These are phyloP conservation scores for Spongilla lacustris DNA, from an alignment of 37 sponge, comb jelly and placozoan species.

Conservation along the genomic window DNA sequence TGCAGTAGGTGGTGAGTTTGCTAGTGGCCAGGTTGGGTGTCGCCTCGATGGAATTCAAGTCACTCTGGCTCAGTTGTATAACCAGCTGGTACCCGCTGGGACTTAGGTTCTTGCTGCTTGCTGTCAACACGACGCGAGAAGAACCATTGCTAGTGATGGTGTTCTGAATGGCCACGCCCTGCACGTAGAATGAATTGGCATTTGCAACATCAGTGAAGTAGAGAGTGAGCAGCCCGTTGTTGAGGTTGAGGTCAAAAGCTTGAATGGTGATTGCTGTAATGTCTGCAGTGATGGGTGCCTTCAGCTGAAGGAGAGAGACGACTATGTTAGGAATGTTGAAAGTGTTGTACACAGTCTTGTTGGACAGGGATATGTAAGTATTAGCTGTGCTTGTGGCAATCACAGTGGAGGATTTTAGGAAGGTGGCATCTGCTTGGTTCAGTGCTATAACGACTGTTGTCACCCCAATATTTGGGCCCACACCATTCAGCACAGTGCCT, in stretches of 20 bases:
- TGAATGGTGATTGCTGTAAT: constrained; percentile 16
- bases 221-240: constrained; percentile 65
- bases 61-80: constrained; percentile 51
- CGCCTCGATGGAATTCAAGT: constrained; percentile 74
- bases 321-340: constrained; percentile 52
- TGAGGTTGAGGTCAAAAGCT: constrained; percentile 64
- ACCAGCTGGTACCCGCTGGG: constrained; percentile 61
- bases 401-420: constrained; percentile 51
- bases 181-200: constrained; percentile 48
- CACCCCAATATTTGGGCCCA: constrained; percentile 28
- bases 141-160: constrained; percentile 8
- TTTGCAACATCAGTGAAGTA: constrained; percentile 79
- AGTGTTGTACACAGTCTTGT: constrained; percentile 65
- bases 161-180: constrained; percentile 66
- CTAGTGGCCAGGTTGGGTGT: constrained; percentile 47
- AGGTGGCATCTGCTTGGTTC: constrained; percentile 60
- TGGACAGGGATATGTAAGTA: constrained; percentile 50
- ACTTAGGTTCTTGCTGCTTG: constrained; percentile 32
- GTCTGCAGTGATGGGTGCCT: constrained; percentile 32
- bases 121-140: constrained; percentile 32
- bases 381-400: constrained; percentile 39
- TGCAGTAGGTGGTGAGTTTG: constrained; percentile 62
- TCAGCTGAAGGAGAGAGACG: constrained; percentile 11
- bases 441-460: constrained; percentile 56
- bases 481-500: constrained; percentile 51